Evolutionary conservation across 2,888 invertebrate species (phyloP).

Genomic region (Aporophyla nigra): DNA sequence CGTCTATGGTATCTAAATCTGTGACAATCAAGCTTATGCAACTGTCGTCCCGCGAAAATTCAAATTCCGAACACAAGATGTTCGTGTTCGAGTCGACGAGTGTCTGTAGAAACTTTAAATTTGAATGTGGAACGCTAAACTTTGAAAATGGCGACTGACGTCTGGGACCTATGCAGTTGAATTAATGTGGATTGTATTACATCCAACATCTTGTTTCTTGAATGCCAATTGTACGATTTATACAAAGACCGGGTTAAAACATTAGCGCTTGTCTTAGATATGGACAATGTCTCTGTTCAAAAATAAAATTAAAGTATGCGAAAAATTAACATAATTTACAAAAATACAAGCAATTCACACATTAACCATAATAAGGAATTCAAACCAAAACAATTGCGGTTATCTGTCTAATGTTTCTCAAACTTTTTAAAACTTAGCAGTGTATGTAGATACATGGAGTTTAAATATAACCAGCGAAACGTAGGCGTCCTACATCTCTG

Average conservation of each 20-base stretch:
- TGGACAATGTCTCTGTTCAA: not conserved
- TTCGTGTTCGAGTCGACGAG: conserved; percentile 72
- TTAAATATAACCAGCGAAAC: no score
- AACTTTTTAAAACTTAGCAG: no score
- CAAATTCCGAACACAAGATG: conserved; percentile 75
- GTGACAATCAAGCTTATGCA: conserved; percentile 59
- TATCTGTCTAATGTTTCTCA: no score
- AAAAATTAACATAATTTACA: no score
- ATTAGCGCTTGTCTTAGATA: not conserved
- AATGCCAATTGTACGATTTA: not conserved
- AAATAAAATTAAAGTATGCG: no score
- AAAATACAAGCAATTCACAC: no score
- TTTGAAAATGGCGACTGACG: conserved; percentile 77
- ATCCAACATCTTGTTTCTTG: conserved; percentile 16
- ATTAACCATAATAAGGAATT: no score
- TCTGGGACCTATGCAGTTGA: conserved; percentile 51
- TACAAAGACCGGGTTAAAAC: not conserved
- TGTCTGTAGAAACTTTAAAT: conserved; percentile 78
- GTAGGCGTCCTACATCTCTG: no score
- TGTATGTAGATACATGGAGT: no score
- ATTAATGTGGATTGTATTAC: conserved; percentile 66
- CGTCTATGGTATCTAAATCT: conserved; percentile 20
- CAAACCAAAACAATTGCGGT: no score
- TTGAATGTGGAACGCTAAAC: conserved; percentile 82
- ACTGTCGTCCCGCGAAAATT: conserved; percentile 65